Percentiles rank a stretch among this genome's conserved stretches.
Conservation (phyloP, 2,888 invertebrate species). For the Margaritifera margaritifera region DNA sequence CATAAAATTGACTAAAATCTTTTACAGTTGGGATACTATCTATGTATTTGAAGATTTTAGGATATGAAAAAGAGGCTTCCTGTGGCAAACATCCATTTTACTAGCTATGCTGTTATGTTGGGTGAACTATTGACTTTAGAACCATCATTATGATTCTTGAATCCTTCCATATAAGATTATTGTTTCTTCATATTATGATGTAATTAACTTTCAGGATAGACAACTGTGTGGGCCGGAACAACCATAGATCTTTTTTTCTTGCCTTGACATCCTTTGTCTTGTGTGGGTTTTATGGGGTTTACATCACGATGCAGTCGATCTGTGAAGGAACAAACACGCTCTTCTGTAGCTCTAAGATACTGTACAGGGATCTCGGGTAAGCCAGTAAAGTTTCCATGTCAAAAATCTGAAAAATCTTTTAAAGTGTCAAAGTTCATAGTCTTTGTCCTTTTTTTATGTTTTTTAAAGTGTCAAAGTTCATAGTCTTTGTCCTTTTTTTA, state of each 20-base stretch:
- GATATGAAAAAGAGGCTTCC: too few relatives aligned
- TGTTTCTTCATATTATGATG: conserved; percentile 8
- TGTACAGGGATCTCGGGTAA: conserved; percentile 38
- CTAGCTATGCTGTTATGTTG: too few relatives aligned
- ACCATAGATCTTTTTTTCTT: conserved; percentile 70
- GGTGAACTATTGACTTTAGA: too few relatives aligned
- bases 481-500: too few relatives aligned
- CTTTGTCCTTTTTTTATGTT: neutral
- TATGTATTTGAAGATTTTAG: too few relatives aligned
- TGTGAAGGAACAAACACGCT: conserved; percentile 77
- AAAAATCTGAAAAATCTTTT: neutral
- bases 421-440: neutral
- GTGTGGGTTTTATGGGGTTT: conserved; percentile 79
- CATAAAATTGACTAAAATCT: too few relatives aligned
- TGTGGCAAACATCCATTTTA: too few relatives aligned
- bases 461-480: neutral
- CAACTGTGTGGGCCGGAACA: conserved; percentile 70
- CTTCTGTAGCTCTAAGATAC: conserved; percentile 17
- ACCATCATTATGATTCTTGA: too few relatives aligned
- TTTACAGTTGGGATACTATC: too few relatives aligned
- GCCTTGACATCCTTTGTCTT: conserved; percentile 67
- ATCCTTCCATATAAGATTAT: too few relatives aligned
- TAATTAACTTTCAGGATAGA: conserved; percentile 63
- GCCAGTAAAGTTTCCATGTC: conserved; percentile 2
- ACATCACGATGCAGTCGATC: conserved; percentile 88